Conservation (phyloP, 2,113 vertebrate species). For the Actenoides hombroni region DNA sequence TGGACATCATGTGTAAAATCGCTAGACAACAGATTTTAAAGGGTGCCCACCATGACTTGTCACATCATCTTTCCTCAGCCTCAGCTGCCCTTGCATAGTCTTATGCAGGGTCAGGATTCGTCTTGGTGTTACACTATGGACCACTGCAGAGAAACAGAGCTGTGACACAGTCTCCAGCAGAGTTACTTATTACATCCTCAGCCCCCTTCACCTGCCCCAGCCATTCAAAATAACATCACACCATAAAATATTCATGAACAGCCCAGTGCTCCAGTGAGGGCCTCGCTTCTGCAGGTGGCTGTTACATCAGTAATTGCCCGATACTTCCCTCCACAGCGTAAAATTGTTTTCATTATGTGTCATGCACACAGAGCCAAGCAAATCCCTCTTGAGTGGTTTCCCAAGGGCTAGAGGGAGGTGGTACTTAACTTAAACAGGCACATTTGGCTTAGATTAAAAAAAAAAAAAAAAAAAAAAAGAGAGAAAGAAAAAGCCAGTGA, state of each 20-base stretch:
- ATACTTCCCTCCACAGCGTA: conserved; percentile 97
- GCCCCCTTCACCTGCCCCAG: conserved; percentile 91
- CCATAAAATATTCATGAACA: conserved; percentile 99
- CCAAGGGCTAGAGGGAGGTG: conserved; percentile 94
- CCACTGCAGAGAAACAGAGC: conserved; percentile 92
- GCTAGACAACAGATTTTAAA: conserved; percentile 95
- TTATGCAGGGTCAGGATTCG: conserved; percentile 90
- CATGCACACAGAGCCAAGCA: conserved; percentile 96
- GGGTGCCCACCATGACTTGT: conserved; percentile 90
- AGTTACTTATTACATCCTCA: conserved; percentile 91
- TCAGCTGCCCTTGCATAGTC: conserved; percentile 79
- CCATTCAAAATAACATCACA: conserved; percentile 98
- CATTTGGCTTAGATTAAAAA: conserved; percentile 83
- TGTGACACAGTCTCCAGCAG: conserved; percentile 97
- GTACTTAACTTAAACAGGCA: conserved; percentile 97
- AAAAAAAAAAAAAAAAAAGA: conserved; percentile 53
- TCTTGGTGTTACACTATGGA: conserved; percentile 91
- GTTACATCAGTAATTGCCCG: conserved; percentile 98
- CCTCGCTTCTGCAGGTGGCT: conserved; percentile 98
- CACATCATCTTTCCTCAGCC: conserved; percentile 88
- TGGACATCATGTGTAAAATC: conserved; percentile 97
- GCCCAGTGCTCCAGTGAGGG: conserved; percentile 76
- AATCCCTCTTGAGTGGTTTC: conserved; percentile 94
- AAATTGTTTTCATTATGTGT: conserved; percentile 99
- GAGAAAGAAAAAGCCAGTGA: conserved; percentile 74